Evolutionary conservation across 2,113 vertebrate genomes (phyloP).

Genomic region (Spheniscus mendiculus): DNA sequence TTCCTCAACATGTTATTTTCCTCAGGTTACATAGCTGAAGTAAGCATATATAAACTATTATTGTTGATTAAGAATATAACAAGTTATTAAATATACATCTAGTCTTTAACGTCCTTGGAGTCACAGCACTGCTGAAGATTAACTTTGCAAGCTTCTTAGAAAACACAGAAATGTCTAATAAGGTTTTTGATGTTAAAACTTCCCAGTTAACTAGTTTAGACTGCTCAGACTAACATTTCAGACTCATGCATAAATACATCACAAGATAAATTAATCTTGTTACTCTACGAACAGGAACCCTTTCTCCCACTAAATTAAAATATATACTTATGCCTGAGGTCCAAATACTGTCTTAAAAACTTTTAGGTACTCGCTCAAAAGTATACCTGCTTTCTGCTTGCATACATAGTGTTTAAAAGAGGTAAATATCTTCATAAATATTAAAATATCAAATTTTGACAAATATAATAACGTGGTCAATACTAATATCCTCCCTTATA

Average conservation of each 20-base stretch:
- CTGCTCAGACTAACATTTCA: neutral
- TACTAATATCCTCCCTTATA: neutral
- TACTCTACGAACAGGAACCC: neutral
- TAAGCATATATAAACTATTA: neutral
- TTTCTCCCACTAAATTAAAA: neutral
- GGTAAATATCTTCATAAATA: neutral
- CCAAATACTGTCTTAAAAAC: neutral
- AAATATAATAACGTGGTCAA: neutral
- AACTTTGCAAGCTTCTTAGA: neutral
- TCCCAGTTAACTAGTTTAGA: neutral
- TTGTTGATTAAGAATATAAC: neutral
- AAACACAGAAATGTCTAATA: neutral
- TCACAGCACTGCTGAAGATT: neutral
- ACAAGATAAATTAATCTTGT: neutral
- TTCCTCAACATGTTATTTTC: neutral
- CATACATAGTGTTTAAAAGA: neutral
- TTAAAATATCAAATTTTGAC: neutral
- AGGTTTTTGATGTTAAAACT: neutral
- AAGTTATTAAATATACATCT: neutral
- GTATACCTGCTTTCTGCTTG: neutral
- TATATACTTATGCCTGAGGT: accelerated
- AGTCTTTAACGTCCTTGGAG: neutral
- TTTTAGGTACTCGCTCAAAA: neutral
- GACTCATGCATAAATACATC: neutral
- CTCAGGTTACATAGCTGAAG: neutral